Base-by-base conservation (phyloP, 35 echinoderm and acorn worm species). In the Chiridota heheva region DNA sequence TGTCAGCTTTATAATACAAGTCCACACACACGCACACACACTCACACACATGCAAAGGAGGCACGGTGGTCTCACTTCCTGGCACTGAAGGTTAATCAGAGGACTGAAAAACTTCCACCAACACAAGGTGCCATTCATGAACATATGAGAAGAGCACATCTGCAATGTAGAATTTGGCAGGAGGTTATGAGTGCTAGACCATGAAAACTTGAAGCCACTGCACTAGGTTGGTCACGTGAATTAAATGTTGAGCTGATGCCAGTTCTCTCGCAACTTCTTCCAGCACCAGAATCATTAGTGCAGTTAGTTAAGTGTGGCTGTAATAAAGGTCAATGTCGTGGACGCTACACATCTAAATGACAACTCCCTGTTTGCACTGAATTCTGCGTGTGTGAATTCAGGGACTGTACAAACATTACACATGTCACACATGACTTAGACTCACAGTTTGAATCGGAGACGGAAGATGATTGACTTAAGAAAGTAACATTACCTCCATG, bases 201-300 rank as follows among this genome's bases (percentile, higher is more conserved):
- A 8, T 26, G 57, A 26, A 5, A 26, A 26, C 57, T 60, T 5
- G 57, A 60, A 26, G n/a, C 57, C 22, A 30, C 31, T 26, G 22
- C 17, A 17, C 31, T 60, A 30, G 57, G 57, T 26, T 60, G 57
- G 57, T 5, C 22, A 60, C 57, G 31, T 26, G n/a, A 26, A 60
- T n/a, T 26, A 26, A 30, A 60, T 5, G 57, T n/a, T 26, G n/a
- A 30, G 22, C 31, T 7, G 22, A 30, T 60, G 22, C 57, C 57
- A 26, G 57, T 60, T n/a, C 22, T 30, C n/a, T 60, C 57, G 57
- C 22, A 60, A 60, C n/a, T 60, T 60, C 57, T 30, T 26, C 57
- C 57, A 30, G 57, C 17, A 60, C 57, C 57, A 60, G 57, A 60
- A 30, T n/a, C 57, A 26, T n/a, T 60, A n/a, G 57, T 60, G n/a